Evolutionary conservation across 2,113 vertebrate species (phyloP), one percentile per base, ranked within the genome.

Genomic region (Numenius arquata): DNA sequence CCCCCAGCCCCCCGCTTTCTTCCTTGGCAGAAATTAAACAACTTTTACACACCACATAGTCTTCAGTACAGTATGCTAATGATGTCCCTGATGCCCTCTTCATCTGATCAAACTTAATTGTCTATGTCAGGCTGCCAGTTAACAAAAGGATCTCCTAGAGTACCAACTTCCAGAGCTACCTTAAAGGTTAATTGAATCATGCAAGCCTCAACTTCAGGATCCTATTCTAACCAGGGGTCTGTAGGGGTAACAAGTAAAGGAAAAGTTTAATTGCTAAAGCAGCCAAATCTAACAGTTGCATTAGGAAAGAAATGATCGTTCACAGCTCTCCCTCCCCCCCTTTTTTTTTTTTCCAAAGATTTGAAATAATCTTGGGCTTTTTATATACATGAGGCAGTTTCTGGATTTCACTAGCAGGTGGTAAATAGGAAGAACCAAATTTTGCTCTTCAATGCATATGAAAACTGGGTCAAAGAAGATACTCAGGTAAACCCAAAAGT

Each of bases 111-210:
- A 94, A 98, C 97, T 97, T 98, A 98, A 98, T 98, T 98, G 98
- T 97, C 98, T 98, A 98, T 98, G 98, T 98, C 98, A 98, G 97
- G 96, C 97, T 98, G 98, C 98, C 98, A 98, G 98, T 98, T 98
- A 98, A 98, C 97, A 96, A 96, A 98, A 97, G 96, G 94, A 96
- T 98, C 93, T 97, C 96, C 94, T 97, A 95, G 94, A 79, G 67
- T 96, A 98, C 97, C 96, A 95, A 97, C 97, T 98, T 98, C 98
- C 98, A 97, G 78, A 98, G 98, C 97, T 98, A 98, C 97, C 96
- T 94, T 95, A 97, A 98, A 98, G 98, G 98, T 98, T 98, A 98
- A 98, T 98, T 98, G 98, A 98, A 98, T 98, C 98, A 98, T 96
- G 98, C 96, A 96, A 96, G 91, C 88, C 95, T 82, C 95, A 97